These are phyloP conservation scores for Ectropis grisescens DNA, from an alignment of 1,140 invertebrate species.

Conservation along the genomic window DNA sequence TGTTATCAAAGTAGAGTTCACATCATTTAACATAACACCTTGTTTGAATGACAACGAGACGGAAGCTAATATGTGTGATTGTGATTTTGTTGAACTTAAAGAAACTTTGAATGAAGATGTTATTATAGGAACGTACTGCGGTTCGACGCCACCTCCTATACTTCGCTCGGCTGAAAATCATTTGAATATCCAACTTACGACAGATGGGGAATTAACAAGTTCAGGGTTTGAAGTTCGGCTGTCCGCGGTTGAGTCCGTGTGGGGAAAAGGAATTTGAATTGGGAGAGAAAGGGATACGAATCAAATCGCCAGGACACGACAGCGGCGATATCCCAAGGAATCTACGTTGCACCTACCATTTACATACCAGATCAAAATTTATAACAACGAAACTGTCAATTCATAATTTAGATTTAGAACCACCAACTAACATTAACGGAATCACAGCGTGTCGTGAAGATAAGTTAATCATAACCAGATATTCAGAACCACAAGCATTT, in stretches of 20 bases:
- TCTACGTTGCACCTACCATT: constrained; percentile 36
- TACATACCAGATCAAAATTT: constrained; percentile 15
- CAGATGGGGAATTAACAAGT: constrained; percentile 70
- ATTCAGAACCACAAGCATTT: constrained; percentile 16
- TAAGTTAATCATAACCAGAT: constrained; percentile 29
- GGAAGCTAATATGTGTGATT: constrained; percentile 60
- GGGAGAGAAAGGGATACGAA: constrained; percentile 50
- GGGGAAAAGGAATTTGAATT: constrained; percentile 46
- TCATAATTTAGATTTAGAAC: constrained; percentile 28
- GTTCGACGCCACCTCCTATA: constrained; percentile 66
- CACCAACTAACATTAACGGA: no score
- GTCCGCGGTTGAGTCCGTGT: constrained; percentile 39
- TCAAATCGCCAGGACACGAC: constrained; percentile 56
- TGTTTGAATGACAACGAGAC: constrained; percentile 51
- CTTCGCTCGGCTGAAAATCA: constrained; percentile 70
- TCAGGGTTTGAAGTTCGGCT: constrained; percentile 73
- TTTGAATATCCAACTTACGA: constrained; percentile 75
- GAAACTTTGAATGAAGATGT: constrained; percentile 77
- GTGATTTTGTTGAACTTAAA: constrained; percentile 78
- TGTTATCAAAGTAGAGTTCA: constrained; percentile 71
- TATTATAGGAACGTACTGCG: constrained; percentile 77
- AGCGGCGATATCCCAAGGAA: constrained; percentile 29
- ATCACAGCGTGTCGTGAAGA: constrained; percentile 32
- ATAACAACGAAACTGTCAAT: constrained; percentile 20
- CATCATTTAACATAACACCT: constrained; percentile 68